phyloP scores from a whole-genome alignment of 2,797 vertebrate genomes.

The Eulemur albifrons region DNA sequence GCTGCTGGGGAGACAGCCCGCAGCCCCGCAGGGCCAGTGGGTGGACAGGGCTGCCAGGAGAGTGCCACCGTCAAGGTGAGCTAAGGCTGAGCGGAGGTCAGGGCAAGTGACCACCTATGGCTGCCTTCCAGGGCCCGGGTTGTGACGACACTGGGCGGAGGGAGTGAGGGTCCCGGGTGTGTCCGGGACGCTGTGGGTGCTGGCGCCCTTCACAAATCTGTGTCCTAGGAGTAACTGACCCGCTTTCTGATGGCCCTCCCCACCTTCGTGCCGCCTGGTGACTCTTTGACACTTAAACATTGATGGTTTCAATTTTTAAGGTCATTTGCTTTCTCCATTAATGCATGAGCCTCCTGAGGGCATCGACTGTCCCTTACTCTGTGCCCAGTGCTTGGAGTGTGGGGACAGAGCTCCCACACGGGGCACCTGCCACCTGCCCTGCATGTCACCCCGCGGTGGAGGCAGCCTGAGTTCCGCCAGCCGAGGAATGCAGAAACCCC shows the following conservation, averaged over 20 bases:
- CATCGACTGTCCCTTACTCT: not conserved
- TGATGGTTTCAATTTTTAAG: not conserved
- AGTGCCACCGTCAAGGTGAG: fast-evolving
- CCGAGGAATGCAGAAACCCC: fast-evolving
- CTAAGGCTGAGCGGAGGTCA: not conserved
- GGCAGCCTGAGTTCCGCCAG: fast-evolving
- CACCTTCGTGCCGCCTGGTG: not conserved
- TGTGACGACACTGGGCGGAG: not conserved
- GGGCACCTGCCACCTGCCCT: not conserved
- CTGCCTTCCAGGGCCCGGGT: not conserved
- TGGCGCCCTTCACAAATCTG: not conserved
- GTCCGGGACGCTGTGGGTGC: not conserved
- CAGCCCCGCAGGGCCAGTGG: fast-evolving
- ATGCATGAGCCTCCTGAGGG: not conserved
- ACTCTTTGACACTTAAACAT: not conserved
- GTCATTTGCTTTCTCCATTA: not conserved
- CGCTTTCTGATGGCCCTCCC: fast-evolving
- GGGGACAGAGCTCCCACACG: not conserved
- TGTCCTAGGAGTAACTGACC: fast-evolving
- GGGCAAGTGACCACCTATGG: not conserved
- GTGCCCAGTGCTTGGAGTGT: not conserved
- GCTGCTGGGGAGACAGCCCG: too few species aligned
- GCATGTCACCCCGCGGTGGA: fast-evolving
- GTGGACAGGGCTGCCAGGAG: not conserved
- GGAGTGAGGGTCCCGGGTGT: not conserved